Percentiles rank a stretch among this genome's conserved stretches.
Conservation (phyloP, 2,797 vertebrate species). For the Thaleichthys pacificus region DNA sequence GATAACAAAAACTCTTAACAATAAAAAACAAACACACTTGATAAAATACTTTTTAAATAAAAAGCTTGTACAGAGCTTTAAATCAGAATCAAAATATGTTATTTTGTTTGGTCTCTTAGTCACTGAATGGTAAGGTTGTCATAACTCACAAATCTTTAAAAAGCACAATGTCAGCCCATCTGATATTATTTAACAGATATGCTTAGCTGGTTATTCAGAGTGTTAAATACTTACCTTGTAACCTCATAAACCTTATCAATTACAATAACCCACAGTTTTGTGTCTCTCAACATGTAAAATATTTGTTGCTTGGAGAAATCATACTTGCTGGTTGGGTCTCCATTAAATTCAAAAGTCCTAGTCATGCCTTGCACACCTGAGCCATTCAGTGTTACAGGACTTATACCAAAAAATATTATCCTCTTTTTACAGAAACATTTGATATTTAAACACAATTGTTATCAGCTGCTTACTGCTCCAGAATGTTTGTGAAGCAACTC, state of each 20-base stretch:
- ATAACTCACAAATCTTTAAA: neutral
- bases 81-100: constrained; percentile 11
- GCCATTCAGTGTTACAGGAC: constrained; percentile 32
- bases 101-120: neutral
- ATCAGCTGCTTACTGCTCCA: constrained; percentile 38
- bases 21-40: constrained; percentile 7
- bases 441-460: constrained; percentile 31
- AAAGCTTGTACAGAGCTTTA: neutral
- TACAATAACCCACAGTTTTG: too few relatives aligned
- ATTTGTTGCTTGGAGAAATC: too few relatives aligned
- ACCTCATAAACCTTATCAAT: too few relatives aligned
- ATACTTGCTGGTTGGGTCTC: too few relatives aligned
- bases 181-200: neutral
- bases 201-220: too few relatives aligned
- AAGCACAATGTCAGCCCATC: neutral
- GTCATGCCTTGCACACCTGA: constrained; percentile 24
- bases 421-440: constrained; percentile 30
- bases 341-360: too few relatives aligned
- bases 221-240: too few relatives aligned
- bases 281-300: too few relatives aligned
- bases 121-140: neutral
- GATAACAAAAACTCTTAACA: constrained; percentile 43
- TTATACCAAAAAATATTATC: constrained; percentile 28
- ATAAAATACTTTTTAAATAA: neutral
- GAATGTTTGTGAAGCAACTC: constrained; percentile 10